Conservation (phyloP, 2,888 invertebrate genomes). For the Synanthedon vespiformis region DNA sequence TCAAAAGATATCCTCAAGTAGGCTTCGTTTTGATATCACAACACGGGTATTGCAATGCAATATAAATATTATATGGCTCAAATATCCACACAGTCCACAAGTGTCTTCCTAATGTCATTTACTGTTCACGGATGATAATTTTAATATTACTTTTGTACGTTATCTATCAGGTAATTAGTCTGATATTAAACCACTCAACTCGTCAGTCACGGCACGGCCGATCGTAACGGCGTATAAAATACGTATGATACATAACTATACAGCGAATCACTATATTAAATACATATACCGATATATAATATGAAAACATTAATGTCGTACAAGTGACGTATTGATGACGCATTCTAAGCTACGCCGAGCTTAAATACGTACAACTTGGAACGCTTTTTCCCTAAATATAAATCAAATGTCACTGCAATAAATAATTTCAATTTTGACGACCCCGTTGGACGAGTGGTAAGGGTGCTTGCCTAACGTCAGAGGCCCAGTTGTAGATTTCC, state of each 20-base stretch:
- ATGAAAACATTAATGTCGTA: background rate
- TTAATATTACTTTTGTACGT: constrained; percentile 15
- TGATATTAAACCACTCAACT: constrained; percentile 22
- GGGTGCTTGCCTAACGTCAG: too few species aligned
- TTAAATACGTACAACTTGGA: too few species aligned
- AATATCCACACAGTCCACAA: background rate
- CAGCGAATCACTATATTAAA: background rate
- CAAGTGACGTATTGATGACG: constrained; percentile 10
- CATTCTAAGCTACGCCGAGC: background rate
- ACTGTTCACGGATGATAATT: background rate
- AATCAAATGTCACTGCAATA: too few species aligned
- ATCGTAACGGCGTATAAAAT: constrained; percentile 21
- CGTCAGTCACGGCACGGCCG: constrained; percentile 18
- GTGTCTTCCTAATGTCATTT: background rate
- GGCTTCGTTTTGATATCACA: too few species aligned
- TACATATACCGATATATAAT: background rate
- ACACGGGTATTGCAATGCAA: too few species aligned
- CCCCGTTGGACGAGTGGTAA: too few species aligned
- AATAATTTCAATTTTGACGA: too few species aligned
- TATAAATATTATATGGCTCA: too few species aligned
- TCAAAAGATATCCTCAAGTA: too few species aligned
- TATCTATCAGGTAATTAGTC: constrained; percentile 47
- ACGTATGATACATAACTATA: constrained; percentile 28
- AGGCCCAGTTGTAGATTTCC: too few species aligned
- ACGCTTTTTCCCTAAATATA: too few species aligned